These are phyloP conservation scores for Channa striata DNA, from an alignment of 2,797 vertebrate genomes.

Conservation along the genomic window DNA sequence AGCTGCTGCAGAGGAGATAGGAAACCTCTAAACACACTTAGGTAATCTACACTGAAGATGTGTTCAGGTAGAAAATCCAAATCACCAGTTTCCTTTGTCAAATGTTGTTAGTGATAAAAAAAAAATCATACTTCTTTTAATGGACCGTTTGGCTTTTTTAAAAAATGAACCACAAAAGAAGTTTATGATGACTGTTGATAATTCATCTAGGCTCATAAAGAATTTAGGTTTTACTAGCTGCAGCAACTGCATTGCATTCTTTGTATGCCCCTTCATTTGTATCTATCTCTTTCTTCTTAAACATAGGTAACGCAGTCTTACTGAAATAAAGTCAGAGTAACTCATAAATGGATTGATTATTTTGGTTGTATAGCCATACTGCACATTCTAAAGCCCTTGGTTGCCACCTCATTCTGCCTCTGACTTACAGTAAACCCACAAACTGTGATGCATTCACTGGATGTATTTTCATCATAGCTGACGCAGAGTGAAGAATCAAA, in stretches of 20 bases:
- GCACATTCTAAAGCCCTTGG: conserved; percentile 53
- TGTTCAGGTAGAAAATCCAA: background rate
- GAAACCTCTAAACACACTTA: conserved; percentile 29
- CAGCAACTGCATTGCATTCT: background rate
- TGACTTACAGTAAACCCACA: conserved; percentile 42
- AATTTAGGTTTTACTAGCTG: background rate
- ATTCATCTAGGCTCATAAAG: too few relatives aligned
- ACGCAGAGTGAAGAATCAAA: conserved; percentile 16
- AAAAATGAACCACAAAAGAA: too few relatives aligned
- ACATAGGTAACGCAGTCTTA: conserved; percentile 2
- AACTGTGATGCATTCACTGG: conserved; percentile 33
- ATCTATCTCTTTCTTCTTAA: background rate
- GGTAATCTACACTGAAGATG: background rate
- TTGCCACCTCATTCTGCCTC: conserved; percentile 50
- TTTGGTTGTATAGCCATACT: conserved; percentile 47
- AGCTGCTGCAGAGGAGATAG: conserved; percentile 76
- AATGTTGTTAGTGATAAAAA: too few relatives aligned
- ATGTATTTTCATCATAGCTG: conserved; percentile 14
- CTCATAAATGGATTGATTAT: conserved; percentile 13
- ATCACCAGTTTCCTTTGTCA: conserved; percentile 2
- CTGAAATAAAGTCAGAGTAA: conserved; percentile 7
- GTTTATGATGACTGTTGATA: too few relatives aligned
- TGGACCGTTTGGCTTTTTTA: too few relatives aligned
- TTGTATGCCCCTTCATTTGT: background rate
- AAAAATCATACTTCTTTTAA: too few relatives aligned